These are phyloP conservation scores for Phyllostomus discolor DNA, from an alignment of 2,113 vertebrate genomes.

Conservation along the genomic window DNA sequence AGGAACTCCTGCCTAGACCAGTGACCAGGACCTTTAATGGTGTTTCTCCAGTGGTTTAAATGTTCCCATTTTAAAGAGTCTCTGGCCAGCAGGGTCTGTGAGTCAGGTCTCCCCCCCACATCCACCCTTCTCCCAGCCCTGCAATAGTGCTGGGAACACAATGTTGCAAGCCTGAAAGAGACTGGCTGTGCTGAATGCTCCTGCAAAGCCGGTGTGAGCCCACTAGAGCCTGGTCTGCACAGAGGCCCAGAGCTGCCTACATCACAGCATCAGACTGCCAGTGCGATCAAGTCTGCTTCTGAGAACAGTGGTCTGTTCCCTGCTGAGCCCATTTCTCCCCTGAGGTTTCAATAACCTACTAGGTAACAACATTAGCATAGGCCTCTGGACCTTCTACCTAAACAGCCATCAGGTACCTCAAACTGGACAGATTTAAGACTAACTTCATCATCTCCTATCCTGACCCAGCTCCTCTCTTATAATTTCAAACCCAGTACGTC, in stretches of 20 bases:
- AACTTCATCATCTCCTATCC: neutral
- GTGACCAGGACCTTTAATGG: neutral
- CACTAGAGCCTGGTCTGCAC: neutral
- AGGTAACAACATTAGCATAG: neutral
- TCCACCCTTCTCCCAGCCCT: neutral
- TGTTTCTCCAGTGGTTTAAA: neutral
- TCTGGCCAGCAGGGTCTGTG: neutral
- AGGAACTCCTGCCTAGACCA: neutral
- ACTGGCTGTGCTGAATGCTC: fast-evolving
- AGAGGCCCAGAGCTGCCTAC: neutral
- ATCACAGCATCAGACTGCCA: neutral
- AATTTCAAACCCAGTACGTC: neutral
- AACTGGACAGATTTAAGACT: neutral
- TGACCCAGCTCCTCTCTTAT: neutral
- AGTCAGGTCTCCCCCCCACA: neutral
- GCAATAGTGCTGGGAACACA: neutral
- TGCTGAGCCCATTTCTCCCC: neutral
- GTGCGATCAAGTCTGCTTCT: neutral
- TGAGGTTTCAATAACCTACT: neutral
- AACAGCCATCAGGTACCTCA: neutral
- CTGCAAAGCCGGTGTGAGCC: neutral
- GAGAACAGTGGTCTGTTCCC: too few relatives aligned
- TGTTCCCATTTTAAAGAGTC: neutral
- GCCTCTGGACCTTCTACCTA: neutral
- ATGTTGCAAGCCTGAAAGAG: neutral